Evolutionary conservation across 1,140 invertebrate species (phyloP), one percentile per base, ranked within the genome.

Genomic region (Gonatopus flavifemur): DNA sequence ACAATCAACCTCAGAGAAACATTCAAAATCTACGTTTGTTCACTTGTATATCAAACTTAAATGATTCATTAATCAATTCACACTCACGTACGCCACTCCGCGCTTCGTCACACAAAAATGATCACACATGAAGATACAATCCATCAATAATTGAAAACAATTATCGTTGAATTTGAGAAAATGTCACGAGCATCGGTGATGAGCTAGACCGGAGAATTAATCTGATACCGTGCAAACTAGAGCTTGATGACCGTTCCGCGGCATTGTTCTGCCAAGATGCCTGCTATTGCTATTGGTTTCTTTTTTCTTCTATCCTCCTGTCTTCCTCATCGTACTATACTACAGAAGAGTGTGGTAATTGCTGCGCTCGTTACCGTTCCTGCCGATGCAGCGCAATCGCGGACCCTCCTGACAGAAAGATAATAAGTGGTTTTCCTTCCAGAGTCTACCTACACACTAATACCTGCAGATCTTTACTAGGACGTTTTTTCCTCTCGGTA

Each of bases 381-480:
- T 57, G 50, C 59, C 59, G 58, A 62, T 62, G 54, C 59, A 44
- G 40, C 42, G 54, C 55, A 48, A 62, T 62, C 59, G 58, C 50
- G 57, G 45, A 61, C 59, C 57, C 55, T 57, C 50, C 55, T 57
- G 59, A 62, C 58, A 61, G 59, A 60, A 51, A 62, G 58, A 62
- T 62, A 62, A 57, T 62, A 62, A 62, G 55, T 62, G 59, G 58
- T 62, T 62, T 61, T 62, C 58, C 59, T 61, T 61, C 61, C 53
- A 49, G 24, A 47, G 57, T 49, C 32, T 33, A 45, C 49, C 45
- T 56, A 53, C 24, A 57, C 49, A 55, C 52, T 40, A 41, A 40
- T 19, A 9, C 48, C 36, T n/a, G n/a, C n/a, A n/a, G n/a, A n/a
- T n/a, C n/a, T n/a, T n/a, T n/a, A n/a, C n/a, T n/a, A n/a, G n/a